Base-by-base conservation (phyloP, 1,140 invertebrate species). In the Drosophila varians region DNA sequence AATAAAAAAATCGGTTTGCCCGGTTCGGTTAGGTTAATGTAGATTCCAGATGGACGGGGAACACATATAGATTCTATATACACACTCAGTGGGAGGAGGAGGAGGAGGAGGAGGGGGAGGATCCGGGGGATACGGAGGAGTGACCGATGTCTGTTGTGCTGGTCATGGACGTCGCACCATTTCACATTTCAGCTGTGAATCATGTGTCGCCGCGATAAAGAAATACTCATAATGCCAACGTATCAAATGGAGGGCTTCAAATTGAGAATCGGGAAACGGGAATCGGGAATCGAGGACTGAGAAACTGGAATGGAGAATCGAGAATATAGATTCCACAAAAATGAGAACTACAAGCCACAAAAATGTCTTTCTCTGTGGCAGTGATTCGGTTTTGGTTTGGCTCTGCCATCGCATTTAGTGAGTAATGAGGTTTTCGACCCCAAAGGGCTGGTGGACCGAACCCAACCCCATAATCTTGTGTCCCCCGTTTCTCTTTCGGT, bases 401-500 rank as follows among this genome's bases (percentile, higher is more conserved):
- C n/a, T n/a, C n/a, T 53, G 61, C 55, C 47, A 61, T 61, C 40
- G 3, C 65, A 53, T 80, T 61, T 57, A 25, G 43, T 62, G 57
- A 66, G 71, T 79, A 87, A 86, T 87, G 58, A 64, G 82, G 62
- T 84, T 75, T 65, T 76, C 74, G 80, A 80, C 86, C 82, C 64
- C 74, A 19, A 14, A 46, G 26, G 54, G 46, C 21, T 21, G 12
- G 31, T 12, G 23, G n/a, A 21, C n/a, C n/a, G n/a, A n/a, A n/a
- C 28, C 45, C 31, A 43, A 52, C 45, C 56, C 62, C 61, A 19
- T 23, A 68, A 68, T 66, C 61, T 49, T 36, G 28, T 42, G 18
- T 34, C 21, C 60, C 58, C 23, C 28, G 1, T 16, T 31, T 42
- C 21, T 47, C 54, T 40, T 23, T 23, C 25, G 7, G 12, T 36